A percentile compares a stretch with the other conserved stretches of the same genome.
Evolutionary conservation across 2,797 vertebrate species (phyloP).

Genomic region (Mus caroli): DNA sequence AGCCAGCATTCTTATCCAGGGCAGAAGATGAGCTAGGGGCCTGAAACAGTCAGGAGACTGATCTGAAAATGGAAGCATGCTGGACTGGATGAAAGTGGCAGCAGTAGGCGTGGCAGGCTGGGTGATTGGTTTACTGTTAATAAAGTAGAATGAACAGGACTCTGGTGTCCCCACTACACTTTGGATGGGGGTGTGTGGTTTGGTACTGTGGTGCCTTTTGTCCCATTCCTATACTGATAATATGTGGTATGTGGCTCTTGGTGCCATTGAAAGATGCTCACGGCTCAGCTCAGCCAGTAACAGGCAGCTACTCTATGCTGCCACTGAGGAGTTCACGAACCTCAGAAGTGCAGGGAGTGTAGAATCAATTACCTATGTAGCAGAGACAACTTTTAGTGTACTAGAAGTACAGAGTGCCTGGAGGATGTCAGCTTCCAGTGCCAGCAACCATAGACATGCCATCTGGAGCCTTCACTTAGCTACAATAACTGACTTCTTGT

Average conservation of each 20-base stretch:
- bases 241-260: background rate
- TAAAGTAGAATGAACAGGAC: background rate
- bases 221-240: background rate
- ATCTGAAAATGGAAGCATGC: background rate
- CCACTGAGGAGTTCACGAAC: constrained; percentile 4
- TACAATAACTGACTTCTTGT: background rate
- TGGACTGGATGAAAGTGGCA: background rate
- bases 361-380: background rate
- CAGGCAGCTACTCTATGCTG: background rate
- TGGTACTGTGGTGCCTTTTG: background rate
- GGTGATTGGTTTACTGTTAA: background rate
- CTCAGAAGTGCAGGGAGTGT: background rate
- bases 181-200: background rate
- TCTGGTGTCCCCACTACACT: background rate
- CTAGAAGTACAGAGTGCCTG: background rate
- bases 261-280: background rate
- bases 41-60: background rate
- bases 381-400: constrained; percentile 16
- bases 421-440: background rate
- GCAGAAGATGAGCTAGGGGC: background rate
- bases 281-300: background rate
- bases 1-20: background rate
- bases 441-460: background rate
- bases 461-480: background rate
- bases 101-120: background rate